A percentile compares a stretch with the other conserved stretches of the same genome.
Conservation (phyloP, 1,140 invertebrate genomes). For the Oncopeltus fasciatus region DNA sequence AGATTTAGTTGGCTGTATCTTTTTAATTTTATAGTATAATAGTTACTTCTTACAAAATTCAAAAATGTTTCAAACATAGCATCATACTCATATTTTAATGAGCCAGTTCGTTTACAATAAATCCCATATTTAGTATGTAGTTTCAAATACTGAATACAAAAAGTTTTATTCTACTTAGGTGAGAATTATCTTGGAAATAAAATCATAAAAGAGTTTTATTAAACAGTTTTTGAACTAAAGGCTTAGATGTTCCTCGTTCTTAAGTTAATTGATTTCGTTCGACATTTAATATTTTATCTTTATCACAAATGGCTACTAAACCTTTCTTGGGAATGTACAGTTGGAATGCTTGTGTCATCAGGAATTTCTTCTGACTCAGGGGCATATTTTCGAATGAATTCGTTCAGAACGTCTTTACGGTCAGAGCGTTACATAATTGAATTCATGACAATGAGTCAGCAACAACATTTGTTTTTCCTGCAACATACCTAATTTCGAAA, state of each 20-base stretch:
- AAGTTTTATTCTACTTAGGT: not conserved
- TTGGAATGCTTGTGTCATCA: not conserved
- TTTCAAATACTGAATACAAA: not conserved
- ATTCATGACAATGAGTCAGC: not conserved
- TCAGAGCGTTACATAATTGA: not conserved
- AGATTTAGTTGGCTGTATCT: not conserved
- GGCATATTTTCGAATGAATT: not conserved
- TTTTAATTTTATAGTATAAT: not conserved
- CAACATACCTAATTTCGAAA: not conserved
- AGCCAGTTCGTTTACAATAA: not conserved
- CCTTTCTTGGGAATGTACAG: not conserved
- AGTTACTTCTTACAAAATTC: not conserved
- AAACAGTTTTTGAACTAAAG: not conserved
- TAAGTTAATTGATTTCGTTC: not conserved
- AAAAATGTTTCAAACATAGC: not conserved
- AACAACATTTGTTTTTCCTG: not conserved
- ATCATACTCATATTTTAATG: not conserved
- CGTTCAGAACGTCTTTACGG: not conserved
- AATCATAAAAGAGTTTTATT: no score
- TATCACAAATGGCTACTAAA: not conserved
- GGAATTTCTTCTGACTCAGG: not conserved
- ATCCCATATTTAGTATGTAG: not conserved
- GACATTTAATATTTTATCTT: not conserved
- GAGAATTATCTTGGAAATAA: no score
- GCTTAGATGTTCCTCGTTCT: not conserved